These are phyloP conservation scores for Delphinus delphis DNA, from an alignment of 2,113 vertebrate species.

Conservation along the genomic window DNA sequence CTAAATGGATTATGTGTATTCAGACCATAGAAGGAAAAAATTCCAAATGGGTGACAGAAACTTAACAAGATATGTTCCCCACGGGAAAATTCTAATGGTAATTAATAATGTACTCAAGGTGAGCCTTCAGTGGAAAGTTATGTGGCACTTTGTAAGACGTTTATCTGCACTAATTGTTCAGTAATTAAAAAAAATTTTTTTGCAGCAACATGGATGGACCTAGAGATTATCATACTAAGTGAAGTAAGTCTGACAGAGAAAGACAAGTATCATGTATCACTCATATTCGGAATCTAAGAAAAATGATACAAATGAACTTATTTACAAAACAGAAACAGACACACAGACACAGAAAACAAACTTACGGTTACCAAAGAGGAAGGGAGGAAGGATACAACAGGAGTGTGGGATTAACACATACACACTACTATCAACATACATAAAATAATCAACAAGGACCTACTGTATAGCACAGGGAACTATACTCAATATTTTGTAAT, in stretches of 20 bases:
- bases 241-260: neutral
- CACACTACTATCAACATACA: too few species aligned
- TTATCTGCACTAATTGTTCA: neutral
- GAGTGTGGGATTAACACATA: neutral
- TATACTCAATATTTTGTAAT: rapidly evolving
- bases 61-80: neutral
- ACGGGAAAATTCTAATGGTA: neutral
- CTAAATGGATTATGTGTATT: neutral
- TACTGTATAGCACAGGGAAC: neutral
- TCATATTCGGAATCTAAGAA: neutral
- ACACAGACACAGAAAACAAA: too few species aligned
- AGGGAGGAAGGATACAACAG: neutral
- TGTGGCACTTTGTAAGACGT: neutral
- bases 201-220: neutral
- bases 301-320: neutral
- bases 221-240: neutral
- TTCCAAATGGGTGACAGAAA: neutral
- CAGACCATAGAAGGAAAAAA: neutral
- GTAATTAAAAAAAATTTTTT: neutral
- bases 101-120: neutral
- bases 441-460: neutral
- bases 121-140: neutral
- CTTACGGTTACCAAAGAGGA: rapidly evolving
- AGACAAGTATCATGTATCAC: neutral
- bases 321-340: neutral